A percentile compares a stretch with the other conserved stretches of the same genome.
These are phyloP conservation scores for Harpalus rufipes DNA, from an alignment of 2,888 invertebrate genomes.

Conservation along the genomic window DNA sequence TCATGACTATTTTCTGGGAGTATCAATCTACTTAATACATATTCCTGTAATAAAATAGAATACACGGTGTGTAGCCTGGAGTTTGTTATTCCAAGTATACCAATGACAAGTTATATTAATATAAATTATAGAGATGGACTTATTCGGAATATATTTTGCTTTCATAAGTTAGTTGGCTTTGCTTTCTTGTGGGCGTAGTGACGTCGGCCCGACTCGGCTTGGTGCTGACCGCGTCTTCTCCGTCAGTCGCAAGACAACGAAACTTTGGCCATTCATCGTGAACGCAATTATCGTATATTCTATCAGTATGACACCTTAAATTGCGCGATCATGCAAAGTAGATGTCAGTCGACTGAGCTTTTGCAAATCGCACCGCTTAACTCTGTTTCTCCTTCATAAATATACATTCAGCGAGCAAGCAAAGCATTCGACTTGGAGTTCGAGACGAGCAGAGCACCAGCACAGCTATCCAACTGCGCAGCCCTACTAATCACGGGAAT, in stretches of 20 bases:
- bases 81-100: too few species aligned
- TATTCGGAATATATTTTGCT: too few species aligned
- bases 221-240: slow-evolving; percentile 44
- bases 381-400: slow-evolving; percentile 70
- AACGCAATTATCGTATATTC: slow-evolving; percentile 76
- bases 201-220: not conserved
- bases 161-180: too few species aligned
- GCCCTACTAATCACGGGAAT: slow-evolving; percentile 2
- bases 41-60: too few species aligned
- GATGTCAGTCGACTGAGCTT: slow-evolving; percentile 69
- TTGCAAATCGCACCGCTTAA: slow-evolving; percentile 71
- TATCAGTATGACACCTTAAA: slow-evolving; percentile 75
- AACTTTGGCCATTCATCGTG: slow-evolving; percentile 75
- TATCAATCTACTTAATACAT: too few species aligned
- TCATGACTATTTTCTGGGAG: too few species aligned
- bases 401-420: slow-evolving; percentile 43
- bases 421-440: not conserved
- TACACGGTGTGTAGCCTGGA: too few species aligned
- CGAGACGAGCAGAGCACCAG: not conserved
- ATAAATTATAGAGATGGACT: too few species aligned
- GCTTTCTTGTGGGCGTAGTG: not conserved
- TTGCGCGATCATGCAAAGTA: slow-evolving; percentile 76
- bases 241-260: slow-evolving; percentile 71
- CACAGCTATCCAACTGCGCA: not conserved
- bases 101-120: too few species aligned